A percentile compares a stretch with the other conserved stretches of the same genome.
phyloP scores from a whole-genome alignment of 23 tunicate species.

The Clavelina lepadiformis region DNA sequence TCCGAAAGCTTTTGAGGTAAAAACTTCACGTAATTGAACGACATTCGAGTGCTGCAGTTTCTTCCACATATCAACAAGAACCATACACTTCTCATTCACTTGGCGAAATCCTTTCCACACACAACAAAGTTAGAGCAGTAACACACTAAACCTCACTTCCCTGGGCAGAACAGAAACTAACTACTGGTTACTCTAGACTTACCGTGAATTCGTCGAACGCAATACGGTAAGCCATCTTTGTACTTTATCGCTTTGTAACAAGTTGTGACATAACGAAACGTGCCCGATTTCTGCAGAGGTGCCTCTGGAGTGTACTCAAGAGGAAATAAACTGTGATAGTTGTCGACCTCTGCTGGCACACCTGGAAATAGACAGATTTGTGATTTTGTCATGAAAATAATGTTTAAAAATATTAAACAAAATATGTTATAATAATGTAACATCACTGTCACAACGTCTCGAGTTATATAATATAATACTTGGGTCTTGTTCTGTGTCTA shows the following conservation, averaged over 20 bases:
- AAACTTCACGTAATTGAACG: conserved; percentile 80
- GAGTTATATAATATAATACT: too few species aligned
- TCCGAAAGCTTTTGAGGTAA: conserved; percentile 93
- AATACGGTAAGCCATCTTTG: conserved; percentile 91
- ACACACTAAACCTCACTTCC: not conserved
- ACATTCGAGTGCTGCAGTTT: conserved; percentile 76
- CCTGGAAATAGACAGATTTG: too few species aligned
- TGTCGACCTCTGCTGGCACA: conserved; percentile 86
- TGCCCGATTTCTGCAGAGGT: conserved; percentile 57
- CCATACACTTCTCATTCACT: conserved; percentile 84
- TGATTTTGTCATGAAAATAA: too few species aligned
- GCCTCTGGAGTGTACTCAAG: conserved; percentile 55
- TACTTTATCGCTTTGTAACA: conserved; percentile 87
- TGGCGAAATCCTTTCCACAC: conserved; percentile 65
- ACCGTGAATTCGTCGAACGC: conserved; percentile 93
- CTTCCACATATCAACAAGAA: conserved; percentile 93
- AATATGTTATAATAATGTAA: too few species aligned
- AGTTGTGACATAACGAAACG: conserved; percentile 71
- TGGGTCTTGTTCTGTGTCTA: conserved; percentile 82
- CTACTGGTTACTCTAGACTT: not conserved
- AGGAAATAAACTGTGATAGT: conserved; percentile 90
- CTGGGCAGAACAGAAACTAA: not conserved
- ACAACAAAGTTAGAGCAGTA: not conserved
- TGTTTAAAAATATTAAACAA: too few species aligned
- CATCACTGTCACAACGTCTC: not conserved